Evolutionary conservation across 2,797 vertebrate species (phyloP).

Genomic region (Anisognathus igniventris): DNA sequence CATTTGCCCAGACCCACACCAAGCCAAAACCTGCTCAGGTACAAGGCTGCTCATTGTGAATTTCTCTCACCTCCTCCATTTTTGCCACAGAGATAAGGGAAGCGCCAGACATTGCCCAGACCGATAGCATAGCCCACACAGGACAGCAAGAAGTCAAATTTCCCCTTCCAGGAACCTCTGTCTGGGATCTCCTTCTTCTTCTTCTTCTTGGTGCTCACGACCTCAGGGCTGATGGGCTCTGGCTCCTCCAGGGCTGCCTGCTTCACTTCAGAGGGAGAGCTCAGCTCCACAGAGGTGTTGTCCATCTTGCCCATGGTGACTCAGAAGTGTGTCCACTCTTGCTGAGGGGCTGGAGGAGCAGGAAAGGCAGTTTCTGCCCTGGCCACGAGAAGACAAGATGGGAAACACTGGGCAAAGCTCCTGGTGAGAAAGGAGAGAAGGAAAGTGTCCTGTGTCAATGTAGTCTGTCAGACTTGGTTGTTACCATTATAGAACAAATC

Average conservation of each 20-base stretch:
- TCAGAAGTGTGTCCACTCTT: neutral
- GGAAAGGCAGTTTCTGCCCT: neutral
- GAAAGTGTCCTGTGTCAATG: neutral
- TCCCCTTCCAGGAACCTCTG: conserved; percentile 91
- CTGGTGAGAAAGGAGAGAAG: neutral
- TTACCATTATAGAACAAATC: neutral
- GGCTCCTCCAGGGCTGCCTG: conserved; percentile 75
- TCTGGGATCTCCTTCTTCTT: conserved; percentile 76
- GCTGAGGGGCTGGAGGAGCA: neutral
- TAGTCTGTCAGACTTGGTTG: neutral
- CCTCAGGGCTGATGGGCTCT: conserved; percentile 64
- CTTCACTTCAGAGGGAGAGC: conserved; percentile 80
- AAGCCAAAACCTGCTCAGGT: neutral
- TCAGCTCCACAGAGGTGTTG: conserved; percentile 80
- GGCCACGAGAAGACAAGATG: rapidly evolving
- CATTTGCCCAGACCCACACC: neutral
- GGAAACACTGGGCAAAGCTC: neutral
- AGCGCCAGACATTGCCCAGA: conserved; percentile 91
- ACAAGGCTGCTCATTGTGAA: rapidly evolving
- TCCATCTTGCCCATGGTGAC: conserved; percentile 84
- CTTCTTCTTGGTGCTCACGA: conserved; percentile 51
- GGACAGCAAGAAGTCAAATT: conserved; percentile 90
- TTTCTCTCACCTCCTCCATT: conserved; percentile 86
- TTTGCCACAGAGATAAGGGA: conserved; percentile 92
- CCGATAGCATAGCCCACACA: conserved; percentile 91